A percentile compares a stretch with the other conserved stretches of the same genome.
Conservation (phyloP, 2,113 vertebrate species). For the Vanacampus margaritifer region DNA sequence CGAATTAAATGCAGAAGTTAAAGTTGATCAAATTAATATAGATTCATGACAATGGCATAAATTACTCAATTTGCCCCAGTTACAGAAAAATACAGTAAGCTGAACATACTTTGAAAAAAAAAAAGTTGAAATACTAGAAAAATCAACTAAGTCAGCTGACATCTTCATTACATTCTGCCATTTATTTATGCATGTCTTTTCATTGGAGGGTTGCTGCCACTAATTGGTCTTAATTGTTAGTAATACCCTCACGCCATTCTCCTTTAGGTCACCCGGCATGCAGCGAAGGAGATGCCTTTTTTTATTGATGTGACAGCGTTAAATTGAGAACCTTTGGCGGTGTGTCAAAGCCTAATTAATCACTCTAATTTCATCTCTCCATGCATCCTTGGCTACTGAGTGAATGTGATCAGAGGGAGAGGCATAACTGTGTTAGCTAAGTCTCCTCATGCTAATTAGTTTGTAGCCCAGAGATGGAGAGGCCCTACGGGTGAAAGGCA, state of each 20-base stretch:
- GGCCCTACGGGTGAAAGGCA: conserved; percentile 62
- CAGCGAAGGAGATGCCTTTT: conserved; percentile 58
- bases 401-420: conserved; percentile 64
- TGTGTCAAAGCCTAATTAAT: conserved; percentile 76
- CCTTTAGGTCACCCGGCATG: conserved; percentile 60
- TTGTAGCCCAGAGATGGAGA: conserved; percentile 64
- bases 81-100: background rate
- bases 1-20: background rate
- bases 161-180: conserved; percentile 26
- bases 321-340: conserved; percentile 79
- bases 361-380: conserved; percentile 72
- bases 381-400: conserved; percentile 59
- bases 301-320: conserved; percentile 78
- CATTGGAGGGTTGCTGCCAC: conserved; percentile 48
- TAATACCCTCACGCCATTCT: conserved; percentile 66
- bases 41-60: background rate
- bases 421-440: conserved; percentile 48
- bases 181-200: conserved; percentile 57
- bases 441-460: conserved; percentile 72
- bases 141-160: background rate
- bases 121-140: background rate
- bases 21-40: background rate
- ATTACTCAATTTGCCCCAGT: background rate
- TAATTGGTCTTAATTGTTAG: conserved; percentile 79
- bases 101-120: no score